These are phyloP conservation scores for Drosophila parvula DNA, from an alignment of 1,140 invertebrate species.

Conservation along the genomic window DNA sequence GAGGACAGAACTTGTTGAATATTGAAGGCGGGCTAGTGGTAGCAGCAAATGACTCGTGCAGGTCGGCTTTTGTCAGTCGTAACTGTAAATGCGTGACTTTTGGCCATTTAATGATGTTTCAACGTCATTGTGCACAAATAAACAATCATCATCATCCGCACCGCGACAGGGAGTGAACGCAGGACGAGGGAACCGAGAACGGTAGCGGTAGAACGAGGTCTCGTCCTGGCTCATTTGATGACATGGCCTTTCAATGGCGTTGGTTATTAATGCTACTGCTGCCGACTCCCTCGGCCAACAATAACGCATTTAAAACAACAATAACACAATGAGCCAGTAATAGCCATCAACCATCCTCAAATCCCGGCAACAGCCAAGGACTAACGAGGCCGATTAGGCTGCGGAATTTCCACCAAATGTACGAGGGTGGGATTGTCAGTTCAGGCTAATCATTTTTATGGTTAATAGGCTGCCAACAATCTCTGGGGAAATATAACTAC, in stretches of 20 bases:
- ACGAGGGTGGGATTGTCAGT: slow-evolving; percentile 25
- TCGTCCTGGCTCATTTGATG: slow-evolving; percentile 75
- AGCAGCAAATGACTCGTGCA: slow-evolving; percentile 66
- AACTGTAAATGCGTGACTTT: slow-evolving; percentile 81
- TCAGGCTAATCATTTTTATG: slow-evolving; percentile 14
- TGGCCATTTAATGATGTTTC: slow-evolving; percentile 81
- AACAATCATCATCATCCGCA: slow-evolving; percentile 77
- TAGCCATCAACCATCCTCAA: slow-evolving; percentile 46
- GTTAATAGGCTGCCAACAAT: background rate
- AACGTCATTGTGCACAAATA: slow-evolving; percentile 76
- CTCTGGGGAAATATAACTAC: background rate
- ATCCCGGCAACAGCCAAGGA: slow-evolving; percentile 36
- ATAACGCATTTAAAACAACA: slow-evolving; percentile 81
- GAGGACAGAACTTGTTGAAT: background rate
- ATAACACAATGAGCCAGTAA: slow-evolving; percentile 63
- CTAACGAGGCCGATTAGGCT: slow-evolving; percentile 72
- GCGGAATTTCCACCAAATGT: slow-evolving; percentile 33
- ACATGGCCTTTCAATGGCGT: slow-evolving; percentile 74
- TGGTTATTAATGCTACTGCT: slow-evolving; percentile 77
- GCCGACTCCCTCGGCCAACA: slow-evolving; percentile 63
- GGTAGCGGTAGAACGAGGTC: slow-evolving; percentile 11
- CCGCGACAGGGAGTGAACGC: slow-evolving; percentile 13
- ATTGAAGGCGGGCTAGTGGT: slow-evolving; percentile 9
- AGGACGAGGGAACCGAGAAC: slow-evolving; percentile 2
- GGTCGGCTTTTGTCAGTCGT: slow-evolving; percentile 61